A percentile compares a stretch with the other conserved stretches of the same genome.
phyloP scores from a whole-genome alignment of 2,797 vertebrate species.

The Poecilia gillii region DNA sequence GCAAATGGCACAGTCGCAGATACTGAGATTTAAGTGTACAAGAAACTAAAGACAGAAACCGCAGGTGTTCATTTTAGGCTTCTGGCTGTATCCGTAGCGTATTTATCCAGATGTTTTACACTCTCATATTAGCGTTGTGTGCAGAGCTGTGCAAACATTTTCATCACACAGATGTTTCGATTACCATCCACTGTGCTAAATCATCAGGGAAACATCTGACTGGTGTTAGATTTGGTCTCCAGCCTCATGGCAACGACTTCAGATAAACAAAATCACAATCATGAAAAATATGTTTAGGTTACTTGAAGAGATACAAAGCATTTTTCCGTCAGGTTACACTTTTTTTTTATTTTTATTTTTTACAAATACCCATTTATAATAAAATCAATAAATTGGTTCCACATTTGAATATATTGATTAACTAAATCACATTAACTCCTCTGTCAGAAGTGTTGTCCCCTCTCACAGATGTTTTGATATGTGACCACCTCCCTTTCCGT shows the following conservation, averaged over 20 bases:
- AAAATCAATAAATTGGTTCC: neutral
- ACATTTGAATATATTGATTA: slow-evolving; percentile 1
- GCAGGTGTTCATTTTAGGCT: slow-evolving; percentile 17
- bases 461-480: neutral
- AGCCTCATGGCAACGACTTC: neutral
- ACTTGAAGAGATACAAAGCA: neutral
- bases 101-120: slow-evolving; percentile 25
- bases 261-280: neutral
- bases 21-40: slow-evolving; percentile 21
- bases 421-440: neutral
- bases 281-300: neutral
- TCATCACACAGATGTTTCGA: slow-evolving; percentile 15
- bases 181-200: slow-evolving; percentile 7
- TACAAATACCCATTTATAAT: neutral
- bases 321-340: too few species aligned
- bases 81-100: slow-evolving; percentile 3
- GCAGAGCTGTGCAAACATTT: neutral
- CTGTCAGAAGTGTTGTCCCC: neutral
- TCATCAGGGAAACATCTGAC: slow-evolving; percentile 12
- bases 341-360: neutral
- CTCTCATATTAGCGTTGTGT: neutral
- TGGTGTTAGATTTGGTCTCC: slow-evolving; percentile 6
- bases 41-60: slow-evolving; percentile 20
- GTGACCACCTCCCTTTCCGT: neutral
- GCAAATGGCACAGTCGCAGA: slow-evolving; percentile 31